phyloP scores from a whole-genome alignment of 2,888 invertebrate genomes.

The Dasypolia templi region DNA sequence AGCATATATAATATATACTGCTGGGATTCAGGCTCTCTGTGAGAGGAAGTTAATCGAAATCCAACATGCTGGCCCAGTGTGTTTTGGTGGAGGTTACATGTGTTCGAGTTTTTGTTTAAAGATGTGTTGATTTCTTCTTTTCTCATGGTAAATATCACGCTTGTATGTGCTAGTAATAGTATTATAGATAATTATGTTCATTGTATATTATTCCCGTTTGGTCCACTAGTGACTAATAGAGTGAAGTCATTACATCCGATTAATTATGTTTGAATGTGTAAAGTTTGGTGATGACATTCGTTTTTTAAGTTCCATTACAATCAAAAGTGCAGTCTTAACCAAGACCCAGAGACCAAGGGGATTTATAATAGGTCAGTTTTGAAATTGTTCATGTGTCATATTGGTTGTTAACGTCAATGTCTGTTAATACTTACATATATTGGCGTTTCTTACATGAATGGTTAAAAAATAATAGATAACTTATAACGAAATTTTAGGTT shows the following conservation, averaged over 20 bases:
- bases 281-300: slow-evolving; percentile 42
- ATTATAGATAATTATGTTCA: slow-evolving; percentile 2
- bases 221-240: slow-evolving; percentile 60
- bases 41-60: not conserved
- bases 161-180: slow-evolving; percentile 13
- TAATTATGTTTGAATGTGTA: slow-evolving; percentile 57
- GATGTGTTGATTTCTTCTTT: too few species aligned
- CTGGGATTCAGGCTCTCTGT: not conserved
- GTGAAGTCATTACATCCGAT: slow-evolving; percentile 49
- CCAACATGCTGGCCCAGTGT: not conserved
- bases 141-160: not conserved
- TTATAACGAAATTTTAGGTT: not conserved
- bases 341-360: not conserved
- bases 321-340: slow-evolving; percentile 4
- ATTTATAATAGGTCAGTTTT: not conserved
- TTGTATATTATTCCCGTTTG: slow-evolving; percentile 55
- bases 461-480: not conserved
- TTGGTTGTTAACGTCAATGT: not conserved
- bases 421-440: not conserved
- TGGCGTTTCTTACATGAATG: not conserved
- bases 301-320: slow-evolving; percentile 17
- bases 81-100: not conserved
- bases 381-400: not conserved
- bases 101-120: not conserved
- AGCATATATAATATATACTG: not conserved